phyloP scores from a whole-genome alignment of 2,113 vertebrate species.

The Hemicordylus capensis region DNA sequence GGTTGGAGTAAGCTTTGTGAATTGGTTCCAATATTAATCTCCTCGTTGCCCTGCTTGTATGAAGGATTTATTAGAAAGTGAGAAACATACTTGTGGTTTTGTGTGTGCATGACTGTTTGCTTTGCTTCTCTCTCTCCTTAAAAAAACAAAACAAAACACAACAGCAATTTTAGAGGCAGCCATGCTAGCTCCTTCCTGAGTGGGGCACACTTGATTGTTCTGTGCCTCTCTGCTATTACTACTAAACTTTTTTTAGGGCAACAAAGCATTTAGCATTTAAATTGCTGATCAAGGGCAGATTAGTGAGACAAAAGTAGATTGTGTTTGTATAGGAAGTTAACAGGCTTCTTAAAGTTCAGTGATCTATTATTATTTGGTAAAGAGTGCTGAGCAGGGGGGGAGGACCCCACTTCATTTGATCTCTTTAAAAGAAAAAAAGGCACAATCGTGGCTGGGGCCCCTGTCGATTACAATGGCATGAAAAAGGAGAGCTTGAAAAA shows the following conservation, averaged over 20 bases:
- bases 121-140: too few species aligned
- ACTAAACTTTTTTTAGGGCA: slow-evolving; percentile 59
- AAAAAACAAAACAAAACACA: neutral
- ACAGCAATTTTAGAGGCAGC: slow-evolving; percentile 59
- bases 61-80: slow-evolving; percentile 73
- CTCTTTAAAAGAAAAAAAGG: slow-evolving; percentile 70
- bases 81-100: slow-evolving; percentile 23
- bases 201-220: slow-evolving; percentile 49
- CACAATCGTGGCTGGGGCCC: slow-evolving; percentile 66
- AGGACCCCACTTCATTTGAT: slow-evolving; percentile 68
- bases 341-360: slow-evolving; percentile 80
- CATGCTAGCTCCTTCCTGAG: slow-evolving; percentile 45
- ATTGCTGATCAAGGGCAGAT: slow-evolving; percentile 92
- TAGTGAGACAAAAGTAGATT: slow-evolving; percentile 85
- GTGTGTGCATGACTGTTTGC: neutral
- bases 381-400: slow-evolving; percentile 68
- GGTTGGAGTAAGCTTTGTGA: slow-evolving; percentile 83
- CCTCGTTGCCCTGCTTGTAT: slow-evolving; percentile 65
- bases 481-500: slow-evolving; percentile 75
- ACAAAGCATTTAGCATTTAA: slow-evolving; percentile 81
- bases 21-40: slow-evolving; percentile 80
- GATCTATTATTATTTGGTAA: slow-evolving; percentile 80
- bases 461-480: slow-evolving; percentile 63
- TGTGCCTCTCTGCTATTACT: slow-evolving; percentile 68
- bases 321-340: slow-evolving; percentile 85